These are phyloP conservation scores for Leptopilina syphax DNA, from an alignment of 2,888 invertebrate genomes.

Conservation along the genomic window DNA sequence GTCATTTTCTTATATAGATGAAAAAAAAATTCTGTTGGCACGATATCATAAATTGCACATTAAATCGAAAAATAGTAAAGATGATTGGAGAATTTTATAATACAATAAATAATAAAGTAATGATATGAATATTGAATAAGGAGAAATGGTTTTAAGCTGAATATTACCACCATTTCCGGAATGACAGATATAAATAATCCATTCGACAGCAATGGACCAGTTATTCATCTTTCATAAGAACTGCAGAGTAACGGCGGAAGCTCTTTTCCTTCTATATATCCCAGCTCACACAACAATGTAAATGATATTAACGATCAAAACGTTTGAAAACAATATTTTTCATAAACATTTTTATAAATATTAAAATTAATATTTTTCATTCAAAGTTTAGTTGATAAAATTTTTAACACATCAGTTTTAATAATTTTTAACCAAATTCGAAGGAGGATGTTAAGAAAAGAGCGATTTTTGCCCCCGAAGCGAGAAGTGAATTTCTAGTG, in stretches of 20 bases:
- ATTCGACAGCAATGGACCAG: not conserved
- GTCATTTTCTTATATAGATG: no score
- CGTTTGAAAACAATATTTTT: not conserved
- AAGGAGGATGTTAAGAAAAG: no score
- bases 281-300: not conserved
- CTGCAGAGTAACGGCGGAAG: not conserved
- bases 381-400: not conserved
- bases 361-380: not conserved
- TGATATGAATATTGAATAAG: no score
- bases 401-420: no score
- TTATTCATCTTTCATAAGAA: not conserved
- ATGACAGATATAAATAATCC: conserved; percentile 6
- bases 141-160: no score
- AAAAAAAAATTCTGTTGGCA: no score
- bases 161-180: not conserved
- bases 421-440: not conserved
- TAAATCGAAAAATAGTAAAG: not conserved
- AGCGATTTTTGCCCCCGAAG: no score
- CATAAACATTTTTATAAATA: not conserved
- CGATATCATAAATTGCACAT: not conserved
- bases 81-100: not conserved
- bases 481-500: no score
- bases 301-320: not conserved
- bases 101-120: no score
- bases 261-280: not conserved